Percentiles rank a stretch among this genome's conserved stretches.
These are phyloP conservation scores for Salpingus planirostris DNA, from an alignment of 2,888 invertebrate genomes.

Conservation along the genomic window DNA sequence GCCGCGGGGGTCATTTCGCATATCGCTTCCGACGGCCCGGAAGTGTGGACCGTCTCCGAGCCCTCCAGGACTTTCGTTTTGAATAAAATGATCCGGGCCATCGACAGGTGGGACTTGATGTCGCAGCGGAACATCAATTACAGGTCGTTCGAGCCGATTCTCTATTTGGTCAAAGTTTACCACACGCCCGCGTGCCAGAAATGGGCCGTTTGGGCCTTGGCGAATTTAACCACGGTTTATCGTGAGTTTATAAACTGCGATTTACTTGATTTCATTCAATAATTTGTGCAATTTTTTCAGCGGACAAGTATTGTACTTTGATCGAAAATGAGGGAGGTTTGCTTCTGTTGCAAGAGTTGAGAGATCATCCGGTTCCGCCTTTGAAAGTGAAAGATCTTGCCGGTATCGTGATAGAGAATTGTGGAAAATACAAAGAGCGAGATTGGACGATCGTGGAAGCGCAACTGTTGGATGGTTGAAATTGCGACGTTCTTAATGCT, in stretches of 20 bases:
- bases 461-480: conserved; percentile 20
- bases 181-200: conserved; percentile 89
- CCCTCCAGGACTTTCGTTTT: conserved; percentile 68
- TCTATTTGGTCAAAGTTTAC: conserved; percentile 70
- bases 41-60: conserved; percentile 65
- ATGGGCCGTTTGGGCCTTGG: conserved; percentile 97
- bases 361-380: conserved; percentile 55
- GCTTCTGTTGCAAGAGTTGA: conserved; percentile 57
- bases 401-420: conserved; percentile 57
- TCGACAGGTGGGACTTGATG: conserved; percentile 79
- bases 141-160: conserved; percentile 89
- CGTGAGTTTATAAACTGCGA: conserved; percentile 54
- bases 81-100: conserved; percentile 67
- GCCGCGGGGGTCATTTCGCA: conserved; percentile 94
- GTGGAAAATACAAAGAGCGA: conserved; percentile 36
- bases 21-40: conserved; percentile 85
- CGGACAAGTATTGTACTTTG: conserved; percentile 84
- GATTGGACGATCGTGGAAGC: conserved; percentile 23
- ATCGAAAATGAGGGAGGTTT: conserved; percentile 82
- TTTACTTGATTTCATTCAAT: background rate
- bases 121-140: conserved; percentile 94
- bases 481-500: too few species aligned
- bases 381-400: conserved; percentile 61
- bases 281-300: conserved; percentile 56
- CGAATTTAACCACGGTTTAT: conserved; percentile 89